These are phyloP conservation scores for Prosapia bicincta DNA, from an alignment of 2,888 invertebrate genomes.

Conservation along the genomic window DNA sequence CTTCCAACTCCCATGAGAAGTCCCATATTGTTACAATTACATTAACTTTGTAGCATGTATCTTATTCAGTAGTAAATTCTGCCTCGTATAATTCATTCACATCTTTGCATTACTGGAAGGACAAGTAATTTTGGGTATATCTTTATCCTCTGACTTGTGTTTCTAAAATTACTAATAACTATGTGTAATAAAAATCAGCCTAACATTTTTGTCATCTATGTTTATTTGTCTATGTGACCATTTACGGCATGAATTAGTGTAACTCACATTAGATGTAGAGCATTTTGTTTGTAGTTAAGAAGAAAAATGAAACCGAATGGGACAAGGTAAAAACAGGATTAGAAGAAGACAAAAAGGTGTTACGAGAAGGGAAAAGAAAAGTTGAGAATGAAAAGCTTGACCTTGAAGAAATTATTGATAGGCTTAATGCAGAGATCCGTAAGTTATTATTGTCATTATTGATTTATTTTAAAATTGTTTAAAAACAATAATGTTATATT, in stretches of 20 bases:
- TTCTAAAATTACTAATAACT: not conserved
- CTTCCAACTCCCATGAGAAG: too few relatives aligned
- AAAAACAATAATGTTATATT: too few relatives aligned
- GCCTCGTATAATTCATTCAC: too few relatives aligned
- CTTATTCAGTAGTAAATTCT: too few relatives aligned
- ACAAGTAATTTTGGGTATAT: too few relatives aligned
- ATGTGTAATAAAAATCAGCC: not conserved
- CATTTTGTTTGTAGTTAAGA: constrained; percentile 43
- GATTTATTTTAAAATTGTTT: too few relatives aligned
- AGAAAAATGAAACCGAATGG: constrained; percentile 55
- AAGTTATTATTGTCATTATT: too few relatives aligned
- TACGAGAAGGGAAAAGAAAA: constrained; percentile 46
- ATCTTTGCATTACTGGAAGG: too few relatives aligned
- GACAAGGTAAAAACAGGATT: constrained; percentile 52
- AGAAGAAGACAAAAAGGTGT: constrained; percentile 51
- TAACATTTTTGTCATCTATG: not conserved
- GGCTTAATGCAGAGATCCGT: constrained; percentile 59
- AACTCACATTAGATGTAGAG: not conserved
- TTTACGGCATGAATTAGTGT: not conserved
- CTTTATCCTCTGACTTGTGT: not conserved
- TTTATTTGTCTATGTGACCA: not conserved
- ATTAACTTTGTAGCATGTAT: too few relatives aligned
- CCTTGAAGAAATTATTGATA: constrained; percentile 46
- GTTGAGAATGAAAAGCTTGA: not conserved
- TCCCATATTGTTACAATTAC: too few relatives aligned